Evolutionary conservation across 1,140 invertebrate species (phyloP), one percentile per base, ranked within the genome.

Genomic region (Odontomachus brunneus): DNA sequence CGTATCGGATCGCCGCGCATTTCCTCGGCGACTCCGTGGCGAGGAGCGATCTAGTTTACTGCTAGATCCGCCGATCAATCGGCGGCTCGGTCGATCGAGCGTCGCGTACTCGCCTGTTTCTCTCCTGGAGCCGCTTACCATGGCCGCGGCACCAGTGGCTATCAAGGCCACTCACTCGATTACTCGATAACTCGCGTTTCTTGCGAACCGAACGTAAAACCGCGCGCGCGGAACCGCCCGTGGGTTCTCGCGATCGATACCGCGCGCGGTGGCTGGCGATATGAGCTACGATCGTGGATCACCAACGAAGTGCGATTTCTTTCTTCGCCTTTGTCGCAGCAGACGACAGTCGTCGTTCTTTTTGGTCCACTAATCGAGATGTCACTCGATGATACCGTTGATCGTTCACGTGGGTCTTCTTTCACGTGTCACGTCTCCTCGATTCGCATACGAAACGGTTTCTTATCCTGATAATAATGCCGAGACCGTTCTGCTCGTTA

Each of bases 131-230:
- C 66, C 69, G 62, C 71, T 86, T 48, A 63, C 29, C 62, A 71
- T 57, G 51, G 82, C 69, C 59, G 3, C 38, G 55, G 66, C 59
- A 86, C 84, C 72, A 49, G 48, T 48, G 51, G 66, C 60, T 90
- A 91, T 92, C 92, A 93, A 92, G 92, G 92, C 85, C 91, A 92
- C 89, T 92, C 86, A 80, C 88, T 92, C 89, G 88, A 92, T 93
- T 92, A 92, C 85, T 85, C 88, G 83, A n/a, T n/a, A n/a, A n/a
- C n/a, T n/a, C 75, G 82, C n/a, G 29, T 92, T 92, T 90, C 88
- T 90, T 90, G 82, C 67, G 81, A 84, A 66, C 26, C 73, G 73
- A 63, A 80, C 72, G 72, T 85, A 84, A 87, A 87, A 81, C 66
- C 81, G 81, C 81, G 44, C 55, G 63, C 82, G 33, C 33, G 55